phyloP scores from a whole-genome alignment of 2,888 invertebrate genomes.

The Eristalinus sepulchralis region DNA sequence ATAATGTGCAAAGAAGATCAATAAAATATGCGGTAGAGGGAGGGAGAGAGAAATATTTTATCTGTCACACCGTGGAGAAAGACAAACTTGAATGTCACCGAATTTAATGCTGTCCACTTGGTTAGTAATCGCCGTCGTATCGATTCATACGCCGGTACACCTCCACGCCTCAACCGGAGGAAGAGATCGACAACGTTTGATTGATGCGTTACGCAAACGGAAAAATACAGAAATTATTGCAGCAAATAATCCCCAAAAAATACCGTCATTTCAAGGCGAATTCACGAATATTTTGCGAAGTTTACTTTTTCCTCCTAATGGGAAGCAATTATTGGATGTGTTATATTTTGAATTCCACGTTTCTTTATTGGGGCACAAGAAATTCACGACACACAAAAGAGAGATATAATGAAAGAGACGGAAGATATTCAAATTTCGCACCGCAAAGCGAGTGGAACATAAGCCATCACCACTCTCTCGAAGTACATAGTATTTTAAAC shows the following conservation, averaged over 20 bases:
- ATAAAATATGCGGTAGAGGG: neutral
- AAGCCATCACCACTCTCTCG: neutral
- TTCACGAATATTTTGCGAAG: constrained; percentile 9
- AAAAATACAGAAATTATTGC: constrained; percentile 29
- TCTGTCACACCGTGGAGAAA: constrained; percentile 3
- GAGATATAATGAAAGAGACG: neutral
- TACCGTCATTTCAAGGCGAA: constrained; percentile 14
- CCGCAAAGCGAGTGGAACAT: constrained; percentile 18
- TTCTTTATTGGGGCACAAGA: neutral
- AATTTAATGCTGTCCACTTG: constrained; percentile 14
- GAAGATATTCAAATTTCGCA: neutral
- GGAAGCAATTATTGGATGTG: constrained; percentile 15
- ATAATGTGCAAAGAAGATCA: neutral
- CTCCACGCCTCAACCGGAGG: neutral
- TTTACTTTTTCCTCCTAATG: constrained; percentile 17
- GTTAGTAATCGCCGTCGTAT: neutral
- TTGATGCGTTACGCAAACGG: constrained; percentile 14
- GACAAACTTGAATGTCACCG: constrained; percentile 27
- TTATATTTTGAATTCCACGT: neutral
- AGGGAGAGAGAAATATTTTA: neutral
- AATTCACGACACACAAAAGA: neutral
- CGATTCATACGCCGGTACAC: constrained; percentile 3
- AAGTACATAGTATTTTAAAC: constrained; percentile 4
- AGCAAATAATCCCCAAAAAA: neutral
- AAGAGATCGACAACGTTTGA: constrained; percentile 4